These are phyloP conservation scores for Lepidochrysops patricia DNA, from an alignment of 2,888 invertebrate genomes.

Conservation along the genomic window DNA sequence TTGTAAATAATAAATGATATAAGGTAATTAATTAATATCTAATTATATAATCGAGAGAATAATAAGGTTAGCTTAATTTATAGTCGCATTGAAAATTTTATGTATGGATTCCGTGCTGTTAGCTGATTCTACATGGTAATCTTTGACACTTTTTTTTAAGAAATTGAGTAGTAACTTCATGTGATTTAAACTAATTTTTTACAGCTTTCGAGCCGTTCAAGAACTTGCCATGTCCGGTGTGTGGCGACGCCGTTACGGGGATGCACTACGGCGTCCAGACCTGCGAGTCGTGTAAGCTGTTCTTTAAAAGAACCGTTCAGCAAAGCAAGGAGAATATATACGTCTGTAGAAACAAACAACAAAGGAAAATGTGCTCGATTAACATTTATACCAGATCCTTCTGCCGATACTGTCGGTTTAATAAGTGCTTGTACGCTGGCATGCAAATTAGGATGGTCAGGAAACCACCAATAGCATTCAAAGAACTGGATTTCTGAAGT, in stretches of 20 bases:
- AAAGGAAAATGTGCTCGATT: constrained; percentile 29
- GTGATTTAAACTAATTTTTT: background rate
- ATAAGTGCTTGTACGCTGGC: constrained; percentile 37
- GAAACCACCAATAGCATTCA: constrained; percentile 8
- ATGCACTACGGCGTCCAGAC: constrained; percentile 41
- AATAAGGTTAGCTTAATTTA: too few species aligned
- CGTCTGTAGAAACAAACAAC: constrained; percentile 25
- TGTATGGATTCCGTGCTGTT: too few species aligned
- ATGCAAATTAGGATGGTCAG: constrained; percentile 36
- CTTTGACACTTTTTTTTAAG: background rate
- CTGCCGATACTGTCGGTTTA: constrained; percentile 38
- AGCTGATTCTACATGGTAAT: too few species aligned
- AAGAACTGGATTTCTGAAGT: background rate
- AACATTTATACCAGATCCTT: constrained; percentile 32
- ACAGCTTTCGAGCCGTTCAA: background rate
- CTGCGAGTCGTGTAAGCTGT: constrained; percentile 48
- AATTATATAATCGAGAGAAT: too few species aligned
- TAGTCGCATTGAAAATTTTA: too few species aligned
- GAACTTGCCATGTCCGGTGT: constrained; percentile 33
- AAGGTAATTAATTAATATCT: too few species aligned
- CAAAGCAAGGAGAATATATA: constrained; percentile 33
- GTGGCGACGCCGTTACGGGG: constrained; percentile 37
- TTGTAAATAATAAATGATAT: too few species aligned
- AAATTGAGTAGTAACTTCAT: background rate
- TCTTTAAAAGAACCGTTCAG: constrained; percentile 44